These are phyloP conservation scores for Alexandromys fortis DNA, from an alignment of 2,113 vertebrate species.

Conservation along the genomic window DNA sequence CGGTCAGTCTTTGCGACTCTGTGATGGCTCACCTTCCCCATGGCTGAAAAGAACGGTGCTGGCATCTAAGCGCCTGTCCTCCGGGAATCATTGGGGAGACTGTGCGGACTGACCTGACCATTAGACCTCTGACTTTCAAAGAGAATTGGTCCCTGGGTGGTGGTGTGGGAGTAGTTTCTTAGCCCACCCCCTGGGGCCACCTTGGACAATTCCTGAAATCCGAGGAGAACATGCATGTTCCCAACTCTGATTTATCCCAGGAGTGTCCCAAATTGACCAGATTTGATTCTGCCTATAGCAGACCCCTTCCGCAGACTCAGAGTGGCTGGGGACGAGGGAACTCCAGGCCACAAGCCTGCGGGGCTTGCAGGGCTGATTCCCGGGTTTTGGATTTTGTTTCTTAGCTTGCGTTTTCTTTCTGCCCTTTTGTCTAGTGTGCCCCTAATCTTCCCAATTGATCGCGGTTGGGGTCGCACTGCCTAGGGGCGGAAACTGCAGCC, in stretches of 20 bases:
- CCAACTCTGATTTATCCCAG: background rate
- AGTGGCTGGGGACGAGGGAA: background rate
- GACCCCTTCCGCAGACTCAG: background rate
- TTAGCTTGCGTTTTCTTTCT: background rate
- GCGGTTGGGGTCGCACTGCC: fast-evolving
- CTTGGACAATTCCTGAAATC: fast-evolving
- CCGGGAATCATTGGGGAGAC: fast-evolving
- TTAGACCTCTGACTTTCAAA: background rate
- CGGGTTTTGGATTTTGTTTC: too few relatives aligned
- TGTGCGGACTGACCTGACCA: too few relatives aligned
- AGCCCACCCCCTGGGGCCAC: background rate
- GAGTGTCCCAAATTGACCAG: background rate
- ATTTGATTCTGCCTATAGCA: background rate
- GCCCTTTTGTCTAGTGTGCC: background rate
- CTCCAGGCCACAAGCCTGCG: fast-evolving
- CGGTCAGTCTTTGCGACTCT: fast-evolving
- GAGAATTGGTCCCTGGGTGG: background rate
- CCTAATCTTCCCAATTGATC: background rate
- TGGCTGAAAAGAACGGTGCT: fast-evolving
- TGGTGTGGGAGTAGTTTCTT: background rate
- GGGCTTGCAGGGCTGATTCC: background rate
- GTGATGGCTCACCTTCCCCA: fast-evolving
- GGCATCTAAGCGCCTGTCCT: background rate
- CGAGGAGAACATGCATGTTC: fast-evolving
- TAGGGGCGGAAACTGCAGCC: background rate